Base-by-base conservation (phyloP, 2,797 vertebrate genomes). In the Acomys russatus region DNA sequence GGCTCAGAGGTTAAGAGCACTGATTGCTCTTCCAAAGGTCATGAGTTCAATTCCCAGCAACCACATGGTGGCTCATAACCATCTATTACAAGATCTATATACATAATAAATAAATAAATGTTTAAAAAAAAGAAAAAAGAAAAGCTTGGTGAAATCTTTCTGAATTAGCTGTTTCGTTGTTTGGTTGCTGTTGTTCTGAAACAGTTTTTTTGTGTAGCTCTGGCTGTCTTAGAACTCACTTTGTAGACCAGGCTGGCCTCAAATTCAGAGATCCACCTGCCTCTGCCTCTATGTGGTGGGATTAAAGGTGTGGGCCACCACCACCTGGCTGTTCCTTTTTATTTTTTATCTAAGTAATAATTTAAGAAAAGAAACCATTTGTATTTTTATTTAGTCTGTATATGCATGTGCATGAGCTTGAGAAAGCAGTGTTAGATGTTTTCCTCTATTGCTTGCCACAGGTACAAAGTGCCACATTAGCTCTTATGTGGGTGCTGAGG, bases 361-460 rank as follows among this genome's bases (percentile, higher is more conserved):
- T 87, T 93, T 88, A 79, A 91, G 59, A 88, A 56, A 66, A 84
- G 30, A 68, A 84, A 84, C 10, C 35, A 28, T 78, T 77, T 17
- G 17, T 54, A 33, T 49, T 85, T 82, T 84, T 30, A 44, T 64
- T 64, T 49, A 49, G 61, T 84, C 66, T 84, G 38, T 66, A 5
- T 20, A 49, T 30, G 17, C 9, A 64, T 66, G 82, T 49, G 49
- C 28, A 33, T 11, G 49, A 85, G 18, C 38, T 66, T 51, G 38
- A 56, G 9, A 68, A 30, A 85, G 33, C 38, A 84, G 22, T 49
- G 63, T 78, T 33, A 17, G 23, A 15, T 79, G 51, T 20, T 56
- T 77, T 51, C 12, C 33, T 79, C 18, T 79, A 20, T 20, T 79
- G 51, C 30, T 79, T 20, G n/a, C 25, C 5, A 35, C 6, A 70